Percentiles rank a stretch among this genome's conserved stretches.
phyloP scores from a whole-genome alignment of 1,140 invertebrate genomes.

The Lasioglossum baleicum region DNA sequence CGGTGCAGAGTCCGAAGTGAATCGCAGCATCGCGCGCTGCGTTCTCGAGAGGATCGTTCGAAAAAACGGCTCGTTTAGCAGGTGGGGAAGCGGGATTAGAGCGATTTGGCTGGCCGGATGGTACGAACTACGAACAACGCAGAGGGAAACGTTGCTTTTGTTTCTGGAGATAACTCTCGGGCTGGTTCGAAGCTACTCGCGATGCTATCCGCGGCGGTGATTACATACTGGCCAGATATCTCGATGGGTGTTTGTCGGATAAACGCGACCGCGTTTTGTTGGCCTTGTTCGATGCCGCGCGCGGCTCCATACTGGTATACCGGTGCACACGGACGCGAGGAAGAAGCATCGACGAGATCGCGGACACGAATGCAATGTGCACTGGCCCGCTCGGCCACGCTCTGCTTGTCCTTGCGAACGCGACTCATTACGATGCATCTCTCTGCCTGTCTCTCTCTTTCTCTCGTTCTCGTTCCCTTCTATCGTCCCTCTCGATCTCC shows the following conservation, averaged over 20 bases:
- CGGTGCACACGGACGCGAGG: background rate
- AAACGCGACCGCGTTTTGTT: conserved; percentile 28
- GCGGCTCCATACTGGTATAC: background rate
- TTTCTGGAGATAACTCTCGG: no score
- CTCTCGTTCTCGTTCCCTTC: conserved; percentile 28
- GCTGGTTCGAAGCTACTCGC: background rate
- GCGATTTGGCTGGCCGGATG: no score
- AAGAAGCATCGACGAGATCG: conserved; percentile 63
- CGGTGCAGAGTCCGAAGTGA: no score
- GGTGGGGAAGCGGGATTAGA: no score
- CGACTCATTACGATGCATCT: conserved; percentile 72
- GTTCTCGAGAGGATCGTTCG: no score
- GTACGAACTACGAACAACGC: no score
- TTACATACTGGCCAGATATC: background rate
- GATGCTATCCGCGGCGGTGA: background rate
- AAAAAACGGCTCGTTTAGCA: no score
- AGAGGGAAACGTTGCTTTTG: no score
- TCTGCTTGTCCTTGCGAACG: conserved; percentile 75
- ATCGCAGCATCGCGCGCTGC: no score
- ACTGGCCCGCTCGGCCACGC: conserved; percentile 75
- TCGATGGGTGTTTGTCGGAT: background rate
- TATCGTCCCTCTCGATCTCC: background rate
- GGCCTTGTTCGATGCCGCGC: background rate
- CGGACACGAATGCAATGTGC: conserved; percentile 73
- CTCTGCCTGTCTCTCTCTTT: conserved; percentile 29